Percentiles rank a stretch among this genome's conserved stretches.
Evolutionary conservation across 2,797 vertebrate species (phyloP).

Genomic region (Benthosema pterotum): DNA sequence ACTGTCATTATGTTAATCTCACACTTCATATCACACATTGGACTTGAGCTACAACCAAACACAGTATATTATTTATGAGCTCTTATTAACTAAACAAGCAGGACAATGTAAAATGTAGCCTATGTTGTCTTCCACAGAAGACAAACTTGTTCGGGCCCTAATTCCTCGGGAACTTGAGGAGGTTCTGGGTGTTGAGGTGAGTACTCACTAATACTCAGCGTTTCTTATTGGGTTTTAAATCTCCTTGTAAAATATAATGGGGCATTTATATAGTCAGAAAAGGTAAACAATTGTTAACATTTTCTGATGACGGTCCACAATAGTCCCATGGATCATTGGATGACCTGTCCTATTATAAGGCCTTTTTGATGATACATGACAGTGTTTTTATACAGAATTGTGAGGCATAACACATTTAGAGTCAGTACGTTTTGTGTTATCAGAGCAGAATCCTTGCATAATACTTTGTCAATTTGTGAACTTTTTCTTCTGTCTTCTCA

Average conservation of each 20-base stretch:
- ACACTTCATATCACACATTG: no score
- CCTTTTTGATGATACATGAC: not conserved
- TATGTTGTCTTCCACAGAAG: constrained; percentile 39
- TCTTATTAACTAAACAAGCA: no score
- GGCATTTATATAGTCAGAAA: no score
- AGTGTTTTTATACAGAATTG: not conserved
- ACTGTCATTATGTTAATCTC: no score
- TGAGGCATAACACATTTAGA: not conserved
- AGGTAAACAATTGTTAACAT: no score
- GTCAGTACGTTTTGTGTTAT: not conserved
- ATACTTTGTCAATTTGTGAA: not conserved
- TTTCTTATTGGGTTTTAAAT: no score
- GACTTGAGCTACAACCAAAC: no score
- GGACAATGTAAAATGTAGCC: no score
- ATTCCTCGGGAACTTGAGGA: constrained; percentile 43
- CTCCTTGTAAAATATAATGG: no score
- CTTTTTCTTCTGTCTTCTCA: constrained; percentile 37
- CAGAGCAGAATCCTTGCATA: not conserved
- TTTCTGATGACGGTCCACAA: no score
- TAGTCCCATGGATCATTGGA: no score
- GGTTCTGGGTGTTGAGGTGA: constrained; percentile 59
- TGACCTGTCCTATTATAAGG: not conserved
- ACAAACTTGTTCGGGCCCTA: constrained; percentile 16
- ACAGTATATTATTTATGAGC: no score
- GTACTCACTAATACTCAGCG: not conserved